Percentiles rank a stretch among this genome's conserved stretches.
phyloP scores from a whole-genome alignment of 2,113 vertebrate genomes.

The Pygoscelis antarcticus region DNA sequence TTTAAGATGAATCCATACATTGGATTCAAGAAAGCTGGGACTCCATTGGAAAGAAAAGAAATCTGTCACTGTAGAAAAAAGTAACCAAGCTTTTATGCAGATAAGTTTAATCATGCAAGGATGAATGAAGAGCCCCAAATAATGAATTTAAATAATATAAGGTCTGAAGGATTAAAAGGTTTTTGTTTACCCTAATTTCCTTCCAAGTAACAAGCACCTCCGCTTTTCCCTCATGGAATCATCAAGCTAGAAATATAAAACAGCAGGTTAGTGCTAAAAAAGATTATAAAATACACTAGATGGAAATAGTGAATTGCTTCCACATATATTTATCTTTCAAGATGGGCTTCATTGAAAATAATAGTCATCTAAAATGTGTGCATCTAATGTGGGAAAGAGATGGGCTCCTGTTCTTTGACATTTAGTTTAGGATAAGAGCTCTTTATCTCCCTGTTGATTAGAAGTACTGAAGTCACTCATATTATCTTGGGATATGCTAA shows the following conservation, averaged over 20 bases:
- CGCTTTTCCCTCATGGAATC: background rate
- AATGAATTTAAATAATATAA: background rate
- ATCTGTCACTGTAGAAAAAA: background rate
- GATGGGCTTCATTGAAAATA: background rate
- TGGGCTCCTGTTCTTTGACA: background rate
- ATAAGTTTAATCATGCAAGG: background rate
- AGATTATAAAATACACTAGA: background rate
- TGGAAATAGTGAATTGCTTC: background rate
- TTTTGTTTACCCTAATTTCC: background rate
- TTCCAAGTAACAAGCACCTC: background rate
- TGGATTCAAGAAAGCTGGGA: background rate
- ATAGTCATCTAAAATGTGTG: background rate
- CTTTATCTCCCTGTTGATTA: background rate
- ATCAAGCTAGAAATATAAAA: background rate
- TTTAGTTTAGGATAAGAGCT: background rate
- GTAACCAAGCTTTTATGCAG: background rate
- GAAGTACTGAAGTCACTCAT: background rate
- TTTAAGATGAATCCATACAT: background rate
- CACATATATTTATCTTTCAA: background rate
- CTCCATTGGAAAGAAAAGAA: background rate
- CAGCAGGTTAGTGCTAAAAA: background rate
- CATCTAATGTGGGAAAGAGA: background rate
- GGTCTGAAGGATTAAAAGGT: background rate
- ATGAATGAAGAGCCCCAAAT: background rate
- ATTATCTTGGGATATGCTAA: fast-evolving